phyloP scores from a whole-genome alignment of 2,797 vertebrate genomes.

The Capromys pilorides region DNA sequence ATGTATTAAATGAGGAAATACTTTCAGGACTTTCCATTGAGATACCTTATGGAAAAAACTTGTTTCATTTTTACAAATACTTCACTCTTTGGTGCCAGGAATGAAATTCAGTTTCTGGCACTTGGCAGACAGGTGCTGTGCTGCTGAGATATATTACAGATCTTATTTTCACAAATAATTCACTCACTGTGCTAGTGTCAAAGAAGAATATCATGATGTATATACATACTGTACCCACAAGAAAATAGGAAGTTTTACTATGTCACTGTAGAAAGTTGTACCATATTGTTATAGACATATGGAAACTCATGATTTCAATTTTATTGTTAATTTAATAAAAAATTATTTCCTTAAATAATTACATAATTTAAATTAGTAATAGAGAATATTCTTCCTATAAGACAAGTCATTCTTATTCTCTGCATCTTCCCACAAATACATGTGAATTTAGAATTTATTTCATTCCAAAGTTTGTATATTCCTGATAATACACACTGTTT shows the following conservation, averaged over 20 bases:
- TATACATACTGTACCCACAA: background rate
- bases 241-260: background rate
- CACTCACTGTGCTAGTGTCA: background rate
- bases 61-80: conserved; percentile 12
- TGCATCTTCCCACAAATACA: background rate
- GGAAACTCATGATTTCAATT: background rate
- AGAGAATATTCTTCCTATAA: background rate
- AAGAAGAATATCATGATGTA: background rate
- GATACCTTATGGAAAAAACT: conserved; percentile 7
- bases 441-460: background rate
- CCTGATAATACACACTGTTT: background rate
- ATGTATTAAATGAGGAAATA: conserved; percentile 42
- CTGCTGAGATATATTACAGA: background rate
- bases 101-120: background rate
- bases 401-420: background rate
- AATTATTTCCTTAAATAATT: background rate
- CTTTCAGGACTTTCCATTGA: conserved; percentile 37
- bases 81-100: background rate
- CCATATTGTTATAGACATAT: background rate
- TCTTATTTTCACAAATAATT: background rate
- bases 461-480: conserved; percentile 39
- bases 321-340: conserved; percentile 22
- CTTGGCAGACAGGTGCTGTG: background rate
- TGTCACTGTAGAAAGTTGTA: background rate
- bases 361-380: conserved; percentile 8